Base-by-base conservation (phyloP, 1,140 invertebrate genomes). In the Drosophila sturtevanti region DNA sequence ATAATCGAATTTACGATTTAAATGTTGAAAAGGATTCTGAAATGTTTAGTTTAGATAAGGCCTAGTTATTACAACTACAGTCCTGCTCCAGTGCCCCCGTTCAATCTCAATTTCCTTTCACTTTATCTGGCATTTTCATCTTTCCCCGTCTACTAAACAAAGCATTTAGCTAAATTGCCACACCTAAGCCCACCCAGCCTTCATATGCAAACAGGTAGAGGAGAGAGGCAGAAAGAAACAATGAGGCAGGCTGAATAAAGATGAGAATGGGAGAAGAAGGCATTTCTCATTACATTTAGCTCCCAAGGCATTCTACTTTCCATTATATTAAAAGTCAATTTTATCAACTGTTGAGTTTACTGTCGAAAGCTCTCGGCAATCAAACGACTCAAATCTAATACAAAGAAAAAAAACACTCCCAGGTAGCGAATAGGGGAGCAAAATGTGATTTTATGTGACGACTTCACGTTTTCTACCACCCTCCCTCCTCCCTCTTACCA, bases 261-360 rank as follows among this genome's bases (percentile, higher is more conserved):
- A n/a, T n/a, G n/a, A 1, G 11, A 48, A 27, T 9, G 58, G 48
- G 22, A 31, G 4, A 2, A 24, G 4, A 24, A 4, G 27, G 27
- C 27, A 37, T 48, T 62, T 63, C 51, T 65, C 63, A 77, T 81
- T 73, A 77, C 59, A 64, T 77, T 63, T 77, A 24, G 22, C 44
- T 22, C 16, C 62, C 24, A 34, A 34, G 24, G 51, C 41, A 38
- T 38, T 31, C 48, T 35, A 22, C 22, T 35, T 24, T 54, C 62
- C 63, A 76, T 77, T 54, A 64, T 62, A 80, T 80, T 80, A 78
- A 77, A 80, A 77, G 61, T 69, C 68, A 85, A 86, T 81, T 77
- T 81, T 65, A 69, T 75, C 72, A 86, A 78, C 81, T 85, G 81
- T 71, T 80, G 72, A 64, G 65, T 56, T 70, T 48, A 51, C 21